These are phyloP conservation scores for Chalcosyrphus nemorum DNA, from an alignment of 2,888 invertebrate species.

Conservation along the genomic window DNA sequence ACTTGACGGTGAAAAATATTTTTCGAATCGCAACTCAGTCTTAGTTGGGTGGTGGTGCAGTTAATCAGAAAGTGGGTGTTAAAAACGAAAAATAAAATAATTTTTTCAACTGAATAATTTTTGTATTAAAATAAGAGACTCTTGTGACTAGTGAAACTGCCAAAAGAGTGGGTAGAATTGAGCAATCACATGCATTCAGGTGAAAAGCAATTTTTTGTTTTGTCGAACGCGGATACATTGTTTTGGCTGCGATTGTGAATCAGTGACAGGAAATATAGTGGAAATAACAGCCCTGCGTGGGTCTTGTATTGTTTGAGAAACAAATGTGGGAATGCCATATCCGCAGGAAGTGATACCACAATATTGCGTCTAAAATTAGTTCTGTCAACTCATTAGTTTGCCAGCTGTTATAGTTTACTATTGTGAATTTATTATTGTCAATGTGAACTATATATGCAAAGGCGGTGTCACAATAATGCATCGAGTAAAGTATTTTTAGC, in stretches of 20 bases:
- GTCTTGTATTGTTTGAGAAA: background rate
- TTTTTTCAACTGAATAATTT: background rate
- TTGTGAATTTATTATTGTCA: no score
- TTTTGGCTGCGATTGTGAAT: no score
- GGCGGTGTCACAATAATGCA: no score
- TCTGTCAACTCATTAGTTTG: no score
- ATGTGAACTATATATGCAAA: no score
- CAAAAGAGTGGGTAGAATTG: conserved; percentile 10
- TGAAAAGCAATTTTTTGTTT: no score
- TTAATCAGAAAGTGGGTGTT: conserved; percentile 29
- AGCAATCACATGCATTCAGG: background rate
- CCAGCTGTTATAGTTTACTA: no score
- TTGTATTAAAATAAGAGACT: background rate
- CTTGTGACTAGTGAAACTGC: background rate
- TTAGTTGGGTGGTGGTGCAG: conserved; percentile 16
- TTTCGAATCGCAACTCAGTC: conserved; percentile 10
- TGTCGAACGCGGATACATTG: no score
- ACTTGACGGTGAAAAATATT: background rate
- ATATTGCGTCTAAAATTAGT: no score
- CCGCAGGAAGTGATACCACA: background rate
- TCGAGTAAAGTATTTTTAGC: no score
- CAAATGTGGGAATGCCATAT: background rate
- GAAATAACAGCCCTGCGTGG: background rate
- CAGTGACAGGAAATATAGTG: background rate
- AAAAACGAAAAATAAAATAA: background rate